Evolutionary conservation across 1,140 invertebrate species (phyloP).

Genomic region (Reticulitermes speratus): DNA sequence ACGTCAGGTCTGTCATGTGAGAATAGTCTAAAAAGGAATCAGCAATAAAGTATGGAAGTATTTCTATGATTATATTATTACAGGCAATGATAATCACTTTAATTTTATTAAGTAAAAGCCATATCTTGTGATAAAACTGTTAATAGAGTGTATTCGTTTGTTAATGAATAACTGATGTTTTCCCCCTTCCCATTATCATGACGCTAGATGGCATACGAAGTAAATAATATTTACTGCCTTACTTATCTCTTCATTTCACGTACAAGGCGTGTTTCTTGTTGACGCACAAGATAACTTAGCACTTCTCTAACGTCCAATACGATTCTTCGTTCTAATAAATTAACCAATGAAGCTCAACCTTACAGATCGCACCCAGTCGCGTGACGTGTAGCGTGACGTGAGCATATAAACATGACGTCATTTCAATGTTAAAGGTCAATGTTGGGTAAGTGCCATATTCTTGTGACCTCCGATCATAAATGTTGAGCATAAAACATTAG

Average conservation of each 20-base stretch:
- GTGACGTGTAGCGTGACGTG: slow-evolving; percentile 8
- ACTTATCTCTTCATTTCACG: neutral
- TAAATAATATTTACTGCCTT: neutral
- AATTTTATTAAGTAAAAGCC: neutral
- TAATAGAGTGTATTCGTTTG: neutral
- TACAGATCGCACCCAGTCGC: slow-evolving; percentile 1
- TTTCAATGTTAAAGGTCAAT: neutral
- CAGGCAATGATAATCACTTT: neutral
- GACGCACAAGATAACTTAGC: slow-evolving; percentile 5
- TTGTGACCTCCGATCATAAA: slow-evolving; percentile 12
- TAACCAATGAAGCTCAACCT: neutral
- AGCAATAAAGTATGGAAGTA: neutral
- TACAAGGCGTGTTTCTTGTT: neutral
- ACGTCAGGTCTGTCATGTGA: neutral
- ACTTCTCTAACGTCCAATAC: neutral
- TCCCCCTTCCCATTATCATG: neutral
- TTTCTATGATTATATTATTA: neutral
- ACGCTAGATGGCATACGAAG: neutral
- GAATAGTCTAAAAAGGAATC: neutral
- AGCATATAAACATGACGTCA: neutral
- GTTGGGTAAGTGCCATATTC: neutral
- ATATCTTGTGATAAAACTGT: neutral
- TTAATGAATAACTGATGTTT: neutral
- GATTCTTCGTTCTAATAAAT: neutral
- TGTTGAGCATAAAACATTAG: neutral